phyloP scores from a whole-genome alignment of 1,140 invertebrate species.

The Parasteatoda tepidariorum region DNA sequence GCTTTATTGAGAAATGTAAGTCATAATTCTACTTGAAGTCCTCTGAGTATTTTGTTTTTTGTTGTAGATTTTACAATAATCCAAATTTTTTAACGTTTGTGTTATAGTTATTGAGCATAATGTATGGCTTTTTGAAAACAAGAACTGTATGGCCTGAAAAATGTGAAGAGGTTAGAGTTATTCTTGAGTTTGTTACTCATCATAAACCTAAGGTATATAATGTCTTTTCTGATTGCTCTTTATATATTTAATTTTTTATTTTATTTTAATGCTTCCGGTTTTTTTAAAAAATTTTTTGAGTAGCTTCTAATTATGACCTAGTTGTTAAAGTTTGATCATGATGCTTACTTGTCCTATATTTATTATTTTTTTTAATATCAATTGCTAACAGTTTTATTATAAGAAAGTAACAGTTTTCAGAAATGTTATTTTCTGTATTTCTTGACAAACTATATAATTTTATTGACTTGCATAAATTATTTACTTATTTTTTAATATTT shows the following conservation, averaged over 20 bases:
- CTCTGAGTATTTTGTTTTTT: background rate
- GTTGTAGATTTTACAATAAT: background rate
- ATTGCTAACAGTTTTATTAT: no score
- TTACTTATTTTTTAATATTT: no score
- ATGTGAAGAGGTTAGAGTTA: conserved; percentile 8
- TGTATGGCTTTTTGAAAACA: conserved; percentile 23
- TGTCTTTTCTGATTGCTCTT: background rate
- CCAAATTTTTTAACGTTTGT: conserved; percentile 6
- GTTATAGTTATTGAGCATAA: conserved; percentile 12
- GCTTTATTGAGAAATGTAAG: conserved; percentile 71
- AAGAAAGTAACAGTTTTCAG: no score
- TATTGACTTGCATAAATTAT: no score
- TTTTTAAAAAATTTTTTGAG: background rate
- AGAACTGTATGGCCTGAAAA: conserved; percentile 31
- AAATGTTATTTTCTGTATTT: no score
- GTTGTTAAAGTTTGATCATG: no score
- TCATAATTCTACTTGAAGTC: background rate
- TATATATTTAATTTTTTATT: background rate
- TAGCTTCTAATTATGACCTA: no score
- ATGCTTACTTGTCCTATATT: no score
- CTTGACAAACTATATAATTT: no score
- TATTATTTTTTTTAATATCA: no score
- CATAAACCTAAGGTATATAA: conserved; percentile 39
- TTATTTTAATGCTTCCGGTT: background rate
- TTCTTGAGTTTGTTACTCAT: conserved; percentile 38